Evolutionary conservation across 2,113 vertebrate species (phyloP).

Genomic region (Silurus asotus): DNA sequence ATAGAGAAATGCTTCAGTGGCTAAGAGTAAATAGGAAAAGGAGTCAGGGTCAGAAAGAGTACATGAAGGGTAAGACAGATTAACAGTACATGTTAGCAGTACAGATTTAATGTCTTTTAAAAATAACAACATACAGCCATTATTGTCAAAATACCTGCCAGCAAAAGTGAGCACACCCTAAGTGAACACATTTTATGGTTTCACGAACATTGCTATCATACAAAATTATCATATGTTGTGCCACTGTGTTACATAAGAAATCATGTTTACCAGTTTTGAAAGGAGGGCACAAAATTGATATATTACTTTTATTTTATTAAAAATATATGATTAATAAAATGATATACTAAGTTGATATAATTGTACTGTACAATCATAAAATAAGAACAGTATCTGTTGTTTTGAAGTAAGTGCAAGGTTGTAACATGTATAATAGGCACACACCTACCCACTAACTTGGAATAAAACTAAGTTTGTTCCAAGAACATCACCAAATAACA

Average conservation of each 20-base stretch:
- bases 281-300: not conserved
- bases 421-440: not conserved
- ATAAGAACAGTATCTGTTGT: not conserved
- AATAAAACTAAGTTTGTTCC: not conserved
- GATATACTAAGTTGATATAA: not conserved
- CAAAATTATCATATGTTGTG: not conserved
- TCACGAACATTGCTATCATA: not conserved
- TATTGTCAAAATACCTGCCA: no score
- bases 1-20: no score
- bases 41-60: no score
- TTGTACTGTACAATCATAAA: not conserved
- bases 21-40: no score
- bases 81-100: no score
- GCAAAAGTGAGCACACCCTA: no score
- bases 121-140: no score
- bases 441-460: not conserved
- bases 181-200: not conserved
- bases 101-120: no score
- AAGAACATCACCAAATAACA: not conserved
- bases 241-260: constrained; percentile 12
- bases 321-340: not conserved
- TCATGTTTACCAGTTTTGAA: not conserved
- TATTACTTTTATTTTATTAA: not conserved
- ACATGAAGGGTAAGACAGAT: no score
- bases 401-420: not conserved